Evolutionary conservation across 2,888 invertebrate species (phyloP).

Genomic region (Stramonita haemastoma): DNA sequence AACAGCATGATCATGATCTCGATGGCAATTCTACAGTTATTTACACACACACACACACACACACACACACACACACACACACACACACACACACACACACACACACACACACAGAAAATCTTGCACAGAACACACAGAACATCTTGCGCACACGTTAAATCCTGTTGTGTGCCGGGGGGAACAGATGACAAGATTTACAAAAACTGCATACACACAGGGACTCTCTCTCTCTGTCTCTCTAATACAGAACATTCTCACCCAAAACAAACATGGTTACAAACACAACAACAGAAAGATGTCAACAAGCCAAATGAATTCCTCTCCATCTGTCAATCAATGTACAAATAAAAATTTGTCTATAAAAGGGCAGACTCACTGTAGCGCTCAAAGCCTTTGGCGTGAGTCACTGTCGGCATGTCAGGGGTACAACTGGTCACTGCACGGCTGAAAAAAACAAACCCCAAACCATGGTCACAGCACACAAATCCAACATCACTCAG

Average conservation of each 20-base stretch:
- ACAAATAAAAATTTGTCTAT: no score
- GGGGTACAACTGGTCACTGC: conserved; percentile 53
- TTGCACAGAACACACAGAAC: no score
- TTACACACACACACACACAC: neutral
- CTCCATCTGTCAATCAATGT: no score
- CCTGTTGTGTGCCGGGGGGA: neutral
- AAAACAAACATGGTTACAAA: no score
- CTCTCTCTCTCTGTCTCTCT: conserved; percentile 1
- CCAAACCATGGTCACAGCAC: no score
- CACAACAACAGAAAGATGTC: no score
- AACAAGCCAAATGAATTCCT: no score
- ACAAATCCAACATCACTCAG: no score
- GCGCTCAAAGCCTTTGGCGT: conserved; percentile 55
- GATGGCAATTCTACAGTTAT: no score
- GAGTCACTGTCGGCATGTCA: conserved; percentile 56
- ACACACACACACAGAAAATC: neutral
- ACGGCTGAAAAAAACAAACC: conserved; percentile 46
- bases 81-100: conserved; percentile 2
- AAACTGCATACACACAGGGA: neutral
- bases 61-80: conserved; percentile 10
- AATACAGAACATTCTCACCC: no score
- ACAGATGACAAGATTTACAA: neutral
- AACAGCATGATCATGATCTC: no score
- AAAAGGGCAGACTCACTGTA: conserved; percentile 49
- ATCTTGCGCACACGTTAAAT: neutral